Percentiles rank a stretch among this genome's conserved stretches.
These are phyloP conservation scores for Fundulus diaphanus DNA, from an alignment of 2,797 vertebrate species.

Conservation along the genomic window DNA sequence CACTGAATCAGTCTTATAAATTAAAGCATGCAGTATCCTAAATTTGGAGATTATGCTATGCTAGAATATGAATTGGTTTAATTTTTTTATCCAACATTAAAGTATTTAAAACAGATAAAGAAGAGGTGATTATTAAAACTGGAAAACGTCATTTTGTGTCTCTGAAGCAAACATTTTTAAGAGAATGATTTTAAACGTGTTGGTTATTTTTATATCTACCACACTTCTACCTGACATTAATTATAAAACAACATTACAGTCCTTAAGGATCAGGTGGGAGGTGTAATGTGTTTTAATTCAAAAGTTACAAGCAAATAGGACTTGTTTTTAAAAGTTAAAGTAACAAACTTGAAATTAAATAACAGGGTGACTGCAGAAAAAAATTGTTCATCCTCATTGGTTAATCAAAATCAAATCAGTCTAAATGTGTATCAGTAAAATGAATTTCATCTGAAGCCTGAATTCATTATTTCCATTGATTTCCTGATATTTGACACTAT, in stretches of 20 bases:
- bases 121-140: too few relatives aligned
- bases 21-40: neutral
- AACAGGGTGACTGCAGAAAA: neutral
- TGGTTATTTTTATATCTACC: neutral
- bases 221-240: neutral
- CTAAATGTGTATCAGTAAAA: neutral
- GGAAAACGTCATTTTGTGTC: too few relatives aligned
- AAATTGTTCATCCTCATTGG: neutral
- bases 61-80: neutral
- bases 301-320: neutral
- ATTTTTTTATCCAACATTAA: too few relatives aligned
- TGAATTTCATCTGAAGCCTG: neutral
- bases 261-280: neutral
- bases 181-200: neutral
- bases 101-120: too few relatives aligned
- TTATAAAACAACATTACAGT: neutral
- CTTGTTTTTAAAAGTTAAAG: neutral
- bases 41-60: neutral
- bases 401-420: neutral
- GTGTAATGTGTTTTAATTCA: neutral
- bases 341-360: neutral
- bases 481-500: neutral
- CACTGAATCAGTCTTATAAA: neutral
- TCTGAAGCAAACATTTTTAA: neutral
- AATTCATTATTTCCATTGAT: neutral